Conservation (phyloP, 1,140 invertebrate species). For the fruit fly (Drosophila melanogaster) region DNA sequence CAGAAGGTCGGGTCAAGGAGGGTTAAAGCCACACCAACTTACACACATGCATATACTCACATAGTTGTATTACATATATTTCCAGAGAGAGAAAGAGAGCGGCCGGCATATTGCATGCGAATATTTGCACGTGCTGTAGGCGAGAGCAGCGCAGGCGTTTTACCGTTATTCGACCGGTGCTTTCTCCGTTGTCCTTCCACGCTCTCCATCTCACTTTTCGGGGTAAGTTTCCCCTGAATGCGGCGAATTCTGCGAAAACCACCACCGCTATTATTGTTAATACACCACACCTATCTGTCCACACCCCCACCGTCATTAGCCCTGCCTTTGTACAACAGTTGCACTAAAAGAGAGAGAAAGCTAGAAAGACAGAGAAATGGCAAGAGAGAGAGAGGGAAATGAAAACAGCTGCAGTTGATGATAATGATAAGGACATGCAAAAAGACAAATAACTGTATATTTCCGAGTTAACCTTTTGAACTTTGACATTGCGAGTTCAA, state of each 20-base stretch:
- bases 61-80: conserved; percentile 2
- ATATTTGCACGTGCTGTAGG: conserved; percentile 49
- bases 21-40: conserved; percentile 11
- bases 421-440: conserved; percentile 36
- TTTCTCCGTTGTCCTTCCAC: conserved; percentile 1
- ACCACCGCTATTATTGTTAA: conserved; percentile 25
- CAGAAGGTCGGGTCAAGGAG: conserved; percentile 37
- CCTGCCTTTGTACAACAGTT: background rate
- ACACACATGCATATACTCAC: background rate
- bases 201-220: background rate
- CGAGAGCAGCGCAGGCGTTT: conserved; percentile 30
- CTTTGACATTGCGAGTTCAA: conserved; percentile 23
- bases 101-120: conserved; percentile 50
- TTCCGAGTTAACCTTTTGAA: conserved; percentile 41
- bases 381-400: conserved; percentile 2
- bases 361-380: background rate
- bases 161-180: background rate
- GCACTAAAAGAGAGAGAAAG: background rate
- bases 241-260: conserved; percentile 44
- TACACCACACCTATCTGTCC: conserved; percentile 33
- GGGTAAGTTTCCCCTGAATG: conserved; percentile 39
- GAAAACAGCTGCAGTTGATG: conserved; percentile 49
- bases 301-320: background rate
- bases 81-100: conserved; percentile 15
- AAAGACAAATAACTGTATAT: conserved; percentile 9